These are phyloP conservation scores for Apolygus lucorum DNA, from an alignment of 1,140 invertebrate genomes.

Conservation along the genomic window DNA sequence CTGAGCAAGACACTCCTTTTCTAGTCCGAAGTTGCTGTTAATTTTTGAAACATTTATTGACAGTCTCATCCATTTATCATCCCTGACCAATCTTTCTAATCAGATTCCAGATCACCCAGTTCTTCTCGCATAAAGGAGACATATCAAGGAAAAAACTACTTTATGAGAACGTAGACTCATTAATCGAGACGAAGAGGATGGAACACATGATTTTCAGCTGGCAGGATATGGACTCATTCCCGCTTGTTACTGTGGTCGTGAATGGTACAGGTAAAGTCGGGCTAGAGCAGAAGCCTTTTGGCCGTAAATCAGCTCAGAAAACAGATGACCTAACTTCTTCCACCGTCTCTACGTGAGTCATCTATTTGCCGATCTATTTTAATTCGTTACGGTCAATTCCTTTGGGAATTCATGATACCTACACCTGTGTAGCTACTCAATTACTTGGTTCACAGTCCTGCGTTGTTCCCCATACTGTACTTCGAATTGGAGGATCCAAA, in stretches of 20 bases:
- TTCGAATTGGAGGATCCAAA: constrained; percentile 49
- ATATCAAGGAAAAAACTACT: neutral
- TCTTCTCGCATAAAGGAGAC: neutral
- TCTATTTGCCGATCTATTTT: too few relatives aligned
- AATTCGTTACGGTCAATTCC: too few relatives aligned
- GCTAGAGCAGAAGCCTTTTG: neutral
- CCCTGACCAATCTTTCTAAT: too few relatives aligned
- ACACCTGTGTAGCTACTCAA: too few relatives aligned
- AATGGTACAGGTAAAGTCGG: neutral
- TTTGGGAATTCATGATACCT: too few relatives aligned
- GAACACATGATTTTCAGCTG: neutral
- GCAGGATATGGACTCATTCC: neutral
- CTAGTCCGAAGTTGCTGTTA: too few relatives aligned
- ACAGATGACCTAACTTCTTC: neutral
- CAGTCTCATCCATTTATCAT: too few relatives aligned
- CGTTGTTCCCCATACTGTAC: constrained; percentile 67
- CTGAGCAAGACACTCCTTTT: too few relatives aligned
- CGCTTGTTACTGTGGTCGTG: neutral
- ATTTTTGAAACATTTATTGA: too few relatives aligned
- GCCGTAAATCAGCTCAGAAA: neutral
- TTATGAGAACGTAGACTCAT: neutral
- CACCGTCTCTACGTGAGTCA: too few relatives aligned
- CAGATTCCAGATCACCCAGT: neutral
- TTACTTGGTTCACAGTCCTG: too few relatives aligned
- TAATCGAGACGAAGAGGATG: neutral